Percentiles rank a stretch among this genome's conserved stretches.
Conservation (phyloP, 1,140 invertebrate genomes). For the Berghia stephanieae region DNA sequence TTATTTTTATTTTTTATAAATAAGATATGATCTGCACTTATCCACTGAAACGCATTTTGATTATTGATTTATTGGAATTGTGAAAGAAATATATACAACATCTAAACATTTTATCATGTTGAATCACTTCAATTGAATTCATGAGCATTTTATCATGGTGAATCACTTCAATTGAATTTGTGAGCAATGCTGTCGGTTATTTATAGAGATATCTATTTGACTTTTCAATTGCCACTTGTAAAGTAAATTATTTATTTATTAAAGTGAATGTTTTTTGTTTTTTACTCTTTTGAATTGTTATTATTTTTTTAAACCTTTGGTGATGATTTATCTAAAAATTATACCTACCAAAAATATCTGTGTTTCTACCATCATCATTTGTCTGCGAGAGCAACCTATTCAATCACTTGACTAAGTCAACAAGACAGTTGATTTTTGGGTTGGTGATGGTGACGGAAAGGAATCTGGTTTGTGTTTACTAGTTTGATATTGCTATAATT, state of each 20-base stretch:
- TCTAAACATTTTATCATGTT: background rate
- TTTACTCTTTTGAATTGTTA: background rate
- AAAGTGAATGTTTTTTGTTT: background rate
- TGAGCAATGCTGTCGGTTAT: background rate
- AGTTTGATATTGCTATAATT: too few species aligned
- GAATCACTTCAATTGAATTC: background rate
- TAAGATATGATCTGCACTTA: too few species aligned
- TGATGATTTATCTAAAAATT: too few species aligned
- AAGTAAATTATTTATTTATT: background rate
- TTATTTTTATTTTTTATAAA: conserved; percentile 16
- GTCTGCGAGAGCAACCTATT: background rate
- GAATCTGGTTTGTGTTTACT: too few species aligned
- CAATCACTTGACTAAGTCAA: too few species aligned
- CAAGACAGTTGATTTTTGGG: too few species aligned
- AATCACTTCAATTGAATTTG: background rate
- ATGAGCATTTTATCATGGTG: background rate
- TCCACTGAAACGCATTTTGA: too few species aligned
- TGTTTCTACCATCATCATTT: too few species aligned
- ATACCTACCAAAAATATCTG: too few species aligned
- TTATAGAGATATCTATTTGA: background rate
- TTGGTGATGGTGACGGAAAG: too few species aligned
- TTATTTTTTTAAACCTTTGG: background rate
- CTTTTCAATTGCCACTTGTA: background rate
- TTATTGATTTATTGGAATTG: too few species aligned
- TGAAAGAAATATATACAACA: too few species aligned